phyloP scores from a whole-genome alignment of 2,888 invertebrate species.

The Hemaris fuciformis region DNA sequence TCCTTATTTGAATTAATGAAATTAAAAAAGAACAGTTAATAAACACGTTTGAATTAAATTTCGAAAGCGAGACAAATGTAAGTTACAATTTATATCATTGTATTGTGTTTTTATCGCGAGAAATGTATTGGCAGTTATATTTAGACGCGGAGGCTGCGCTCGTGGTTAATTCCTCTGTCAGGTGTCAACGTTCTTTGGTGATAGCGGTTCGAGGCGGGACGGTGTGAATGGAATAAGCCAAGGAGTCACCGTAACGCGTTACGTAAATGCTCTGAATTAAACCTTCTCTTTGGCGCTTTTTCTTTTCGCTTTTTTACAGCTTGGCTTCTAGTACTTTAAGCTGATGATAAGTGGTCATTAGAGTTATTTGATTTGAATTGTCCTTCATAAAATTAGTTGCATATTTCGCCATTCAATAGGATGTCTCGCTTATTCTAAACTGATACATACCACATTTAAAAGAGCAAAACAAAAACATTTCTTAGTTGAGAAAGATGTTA shows the following conservation, averaged over 20 bases:
- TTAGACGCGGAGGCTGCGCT: not conserved
- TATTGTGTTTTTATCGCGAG: not conserved
- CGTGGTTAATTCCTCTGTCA: constrained; percentile 34
- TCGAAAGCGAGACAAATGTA: not conserved
- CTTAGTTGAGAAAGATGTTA: too few species aligned
- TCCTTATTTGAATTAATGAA: too few species aligned
- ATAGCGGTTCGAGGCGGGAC: constrained; percentile 22
- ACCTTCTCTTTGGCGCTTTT: not conserved
- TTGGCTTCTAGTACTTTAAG: too few species aligned
- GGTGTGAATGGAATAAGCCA: constrained; percentile 20
- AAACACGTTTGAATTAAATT: not conserved
- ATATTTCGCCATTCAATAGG: too few species aligned
- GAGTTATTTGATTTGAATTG: too few species aligned
- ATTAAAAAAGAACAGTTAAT: not conserved
- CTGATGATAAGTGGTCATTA: too few species aligned
- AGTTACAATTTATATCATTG: not conserved
- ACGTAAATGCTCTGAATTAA: not conserved
- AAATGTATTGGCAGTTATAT: constrained; percentile 8
- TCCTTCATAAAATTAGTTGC: too few species aligned
- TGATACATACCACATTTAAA: too few species aligned
- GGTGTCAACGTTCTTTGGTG: constrained; percentile 39
- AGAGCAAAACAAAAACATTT: too few species aligned
- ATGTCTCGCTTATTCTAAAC: too few species aligned
- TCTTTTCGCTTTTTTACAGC: not conserved
- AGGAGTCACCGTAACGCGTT: constrained; percentile 5